Evolutionary conservation across 1,140 invertebrate species (phyloP).

Genomic region (Bursaphelenchus mucronatus): DNA sequence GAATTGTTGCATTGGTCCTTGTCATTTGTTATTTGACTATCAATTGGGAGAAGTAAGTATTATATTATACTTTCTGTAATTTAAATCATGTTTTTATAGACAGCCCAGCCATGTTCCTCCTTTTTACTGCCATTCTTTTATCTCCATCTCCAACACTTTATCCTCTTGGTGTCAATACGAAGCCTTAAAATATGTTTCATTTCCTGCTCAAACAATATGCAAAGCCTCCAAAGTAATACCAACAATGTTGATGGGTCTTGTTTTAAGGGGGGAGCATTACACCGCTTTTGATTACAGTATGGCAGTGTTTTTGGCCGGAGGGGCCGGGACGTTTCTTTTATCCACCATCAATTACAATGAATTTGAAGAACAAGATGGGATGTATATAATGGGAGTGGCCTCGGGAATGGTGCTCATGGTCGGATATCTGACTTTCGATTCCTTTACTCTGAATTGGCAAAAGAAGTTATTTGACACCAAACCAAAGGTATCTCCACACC

Average conservation of each 20-base stretch:
- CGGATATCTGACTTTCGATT: constrained; percentile 88
- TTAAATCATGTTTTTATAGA: constrained; percentile 37
- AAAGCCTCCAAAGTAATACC: constrained; percentile 91
- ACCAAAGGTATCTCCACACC: constrained; percentile 56
- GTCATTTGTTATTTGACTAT: constrained; percentile 37
- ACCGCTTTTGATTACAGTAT: constrained; percentile 87
- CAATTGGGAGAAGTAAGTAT: constrained; percentile 36
- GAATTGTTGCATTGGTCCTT: constrained; percentile 45
- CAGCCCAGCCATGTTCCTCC: constrained; percentile 68
- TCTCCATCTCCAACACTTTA: constrained; percentile 94
- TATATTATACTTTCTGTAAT: constrained; percentile 23
- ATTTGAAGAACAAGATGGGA: constrained; percentile 1
- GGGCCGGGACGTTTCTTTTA: constrained; percentile 80
- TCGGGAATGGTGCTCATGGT: constrained; percentile 80
- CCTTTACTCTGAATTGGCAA: constrained; percentile 98
- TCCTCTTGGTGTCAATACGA: constrained; percentile 99
- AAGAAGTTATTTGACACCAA: constrained; percentile 79
- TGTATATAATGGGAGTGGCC: constrained; percentile 67
- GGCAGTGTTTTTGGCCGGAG: constrained; percentile 73
- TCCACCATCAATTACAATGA: constrained; percentile 41
- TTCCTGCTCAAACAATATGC: constrained; percentile 85
- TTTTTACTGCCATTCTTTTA: constrained; percentile 90
- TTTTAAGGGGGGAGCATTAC: constrained; percentile 75
- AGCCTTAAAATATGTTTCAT: constrained; percentile 93
- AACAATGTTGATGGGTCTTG: constrained; percentile 96